phyloP scores from a whole-genome alignment of 92 coral and sea anemone species.

The Hydrozoanthus gracilis region DNA sequence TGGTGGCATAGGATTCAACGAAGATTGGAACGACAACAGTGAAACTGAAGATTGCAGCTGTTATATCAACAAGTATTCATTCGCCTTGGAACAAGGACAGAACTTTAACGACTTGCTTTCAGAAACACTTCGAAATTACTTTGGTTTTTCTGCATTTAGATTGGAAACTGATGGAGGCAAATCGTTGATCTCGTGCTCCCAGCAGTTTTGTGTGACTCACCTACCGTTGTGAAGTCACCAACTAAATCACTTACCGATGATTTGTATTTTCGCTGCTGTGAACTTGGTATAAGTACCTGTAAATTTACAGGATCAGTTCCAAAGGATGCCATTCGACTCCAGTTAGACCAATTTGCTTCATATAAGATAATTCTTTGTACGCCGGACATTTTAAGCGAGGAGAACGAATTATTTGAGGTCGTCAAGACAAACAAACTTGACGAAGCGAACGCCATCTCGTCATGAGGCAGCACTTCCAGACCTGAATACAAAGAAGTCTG shows the following conservation, averaged over 20 bases:
- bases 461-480: conserved; percentile 38
- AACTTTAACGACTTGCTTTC: neutral
- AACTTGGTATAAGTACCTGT: conserved; percentile 27
- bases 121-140: conserved; percentile 14
- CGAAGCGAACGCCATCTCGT: no score
- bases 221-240: conserved; percentile 42
- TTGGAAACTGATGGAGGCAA: conserved; percentile 2
- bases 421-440: conserved; percentile 4
- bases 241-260: conserved; percentile 47
- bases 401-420: neutral
- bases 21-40: conserved; percentile 4
- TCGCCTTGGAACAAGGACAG: neutral
- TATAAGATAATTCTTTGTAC: conserved; percentile 39
- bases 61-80: neutral
- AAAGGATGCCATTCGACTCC: neutral
- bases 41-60: neutral
- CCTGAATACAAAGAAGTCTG: conserved; percentile 46
- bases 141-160: conserved; percentile 34
- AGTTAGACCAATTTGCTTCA: neutral
- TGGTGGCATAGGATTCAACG: neutral
- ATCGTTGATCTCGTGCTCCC: no score
- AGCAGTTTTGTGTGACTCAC: no score
- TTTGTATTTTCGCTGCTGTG: neutral
- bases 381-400: conserved; percentile 40
- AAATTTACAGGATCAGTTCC: conserved; percentile 49